Base-by-base conservation (phyloP, 2,113 vertebrate genomes). In the Plotosus lineatus region DNA sequence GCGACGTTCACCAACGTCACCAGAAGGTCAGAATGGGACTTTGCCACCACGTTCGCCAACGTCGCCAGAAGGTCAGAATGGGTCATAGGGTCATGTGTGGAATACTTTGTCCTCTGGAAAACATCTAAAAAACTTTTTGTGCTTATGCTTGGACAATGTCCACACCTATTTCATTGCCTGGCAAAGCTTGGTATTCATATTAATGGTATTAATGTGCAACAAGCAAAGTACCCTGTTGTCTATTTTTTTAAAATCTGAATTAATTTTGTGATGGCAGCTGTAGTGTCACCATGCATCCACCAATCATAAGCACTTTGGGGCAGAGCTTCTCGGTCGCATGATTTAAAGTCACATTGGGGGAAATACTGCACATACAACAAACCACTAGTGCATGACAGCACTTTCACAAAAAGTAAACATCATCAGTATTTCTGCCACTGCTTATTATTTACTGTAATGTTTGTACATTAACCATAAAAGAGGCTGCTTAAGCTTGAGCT, bases 341-440 rank as follows among this genome's bases (percentile, higher is more conserved):
- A 42, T 66, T 66, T 66, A 42, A 31, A 63, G 60, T 63, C 60
- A 63, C 26, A 17, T 33, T 28, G 60, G 31, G 31, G 51, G 56
- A 23, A n/a, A 7, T 36, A 63, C 63, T 66, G 63, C 63, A 66
- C 63, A 66, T 66, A 40, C 63, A 66, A 66, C 63, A 66, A 66
- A 66, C 21, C 38, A 5, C 38, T 66, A 42, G 63, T 66, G 63
- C 63, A 66, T 66, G 42, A 66, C 63, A 66, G 63, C 63, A 66
- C 63, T 66, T 66, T 66, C 21, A 42, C 36, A 66, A 66, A 42
- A 42, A n/a, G 38, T 68, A 68, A 68, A 42, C 65, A 68, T 68
- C 65, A 68, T 68, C 65, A 68, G 65, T 68, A 68, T 68, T 68
- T n/a, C 40, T 68, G 65, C 65, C 65, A 42, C 65, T 68, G 65